A percentile compares a stretch with the other conserved stretches of the same genome.
Evolutionary conservation across 1,140 invertebrate species (phyloP).

Genomic region (Mactra quadrangularis): DNA sequence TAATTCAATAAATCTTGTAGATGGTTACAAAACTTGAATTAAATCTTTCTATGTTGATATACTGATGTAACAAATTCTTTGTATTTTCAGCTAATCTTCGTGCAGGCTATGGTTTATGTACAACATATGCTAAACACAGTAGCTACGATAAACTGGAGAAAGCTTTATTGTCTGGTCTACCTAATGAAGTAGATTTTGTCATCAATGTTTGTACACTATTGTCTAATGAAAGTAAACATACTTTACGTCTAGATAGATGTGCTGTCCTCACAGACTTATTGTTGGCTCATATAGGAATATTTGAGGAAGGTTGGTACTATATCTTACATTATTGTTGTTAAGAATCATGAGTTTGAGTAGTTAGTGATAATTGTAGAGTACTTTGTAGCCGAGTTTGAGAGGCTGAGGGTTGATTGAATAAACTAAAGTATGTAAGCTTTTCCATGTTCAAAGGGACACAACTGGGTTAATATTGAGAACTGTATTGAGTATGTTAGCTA

Average conservation of each 20-base stretch:
- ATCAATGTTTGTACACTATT: slow-evolving; percentile 98
- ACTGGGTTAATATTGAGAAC: too few relatives aligned
- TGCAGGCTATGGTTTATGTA: slow-evolving; percentile 87
- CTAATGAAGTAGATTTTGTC: slow-evolving; percentile 99
- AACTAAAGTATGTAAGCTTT: too few relatives aligned
- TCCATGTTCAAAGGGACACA: too few relatives aligned
- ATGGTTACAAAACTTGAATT: too few relatives aligned
- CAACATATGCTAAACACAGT: slow-evolving; percentile 89
- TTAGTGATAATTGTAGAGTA: not conserved
- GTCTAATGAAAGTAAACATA: slow-evolving; percentile 96
- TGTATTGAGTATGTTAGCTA: too few relatives aligned
- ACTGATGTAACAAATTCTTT: too few relatives aligned
- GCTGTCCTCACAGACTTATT: slow-evolving; percentile 94
- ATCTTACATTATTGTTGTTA: not conserved
- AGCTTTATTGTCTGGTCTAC: slow-evolving; percentile 95
- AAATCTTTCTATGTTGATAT: too few relatives aligned
- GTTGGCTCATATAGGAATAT: slow-evolving; percentile 96
- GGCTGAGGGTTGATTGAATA: too few relatives aligned
- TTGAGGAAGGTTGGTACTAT: slow-evolving; percentile 90
- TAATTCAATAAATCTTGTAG: too few relatives aligned
- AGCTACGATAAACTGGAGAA: slow-evolving; percentile 95
- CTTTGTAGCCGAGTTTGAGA: too few relatives aligned
- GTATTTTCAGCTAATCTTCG: slow-evolving; percentile 41
- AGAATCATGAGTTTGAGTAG: too few relatives aligned
- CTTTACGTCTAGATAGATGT: slow-evolving; percentile 92